Conservation (phyloP, 2,797 vertebrate genomes). For the Psittacula derbiana region DNA sequence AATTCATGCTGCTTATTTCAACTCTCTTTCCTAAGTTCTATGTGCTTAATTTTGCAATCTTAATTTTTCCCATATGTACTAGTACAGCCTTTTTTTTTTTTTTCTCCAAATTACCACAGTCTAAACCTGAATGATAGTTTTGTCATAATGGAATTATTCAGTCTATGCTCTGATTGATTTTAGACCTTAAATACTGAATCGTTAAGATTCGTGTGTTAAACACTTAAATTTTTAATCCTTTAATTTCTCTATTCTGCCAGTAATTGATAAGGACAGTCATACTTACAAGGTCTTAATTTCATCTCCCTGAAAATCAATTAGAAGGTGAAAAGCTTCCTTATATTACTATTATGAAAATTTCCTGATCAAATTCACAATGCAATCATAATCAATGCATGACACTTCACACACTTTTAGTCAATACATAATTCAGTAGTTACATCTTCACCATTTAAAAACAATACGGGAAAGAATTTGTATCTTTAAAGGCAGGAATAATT, state of each 20-base stretch:
- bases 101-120: slow-evolving; percentile 6
- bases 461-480: neutral
- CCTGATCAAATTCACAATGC: slow-evolving; percentile 58
- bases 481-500: slow-evolving; percentile 15
- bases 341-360: slow-evolving; percentile 67
- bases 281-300: slow-evolving; percentile 71
- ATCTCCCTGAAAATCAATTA: slow-evolving; percentile 68
- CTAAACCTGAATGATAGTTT: slow-evolving; percentile 64
- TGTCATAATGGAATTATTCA: slow-evolving; percentile 64
- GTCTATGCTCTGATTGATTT: slow-evolving; percentile 70
- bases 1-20: neutral
- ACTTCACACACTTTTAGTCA: slow-evolving; percentile 5
- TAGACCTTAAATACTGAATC: slow-evolving; percentile 65
- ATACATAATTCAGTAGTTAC: slow-evolving; percentile 60
- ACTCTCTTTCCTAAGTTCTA: neutral
- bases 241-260: slow-evolving; percentile 61
- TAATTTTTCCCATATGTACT: neutral
- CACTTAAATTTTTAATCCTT: slow-evolving; percentile 68
- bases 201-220: neutral
- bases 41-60: neutral
- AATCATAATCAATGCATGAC: slow-evolving; percentile 65
- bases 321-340: slow-evolving; percentile 63
- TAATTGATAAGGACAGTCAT: slow-evolving; percentile 64
- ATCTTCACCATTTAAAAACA: slow-evolving; percentile 30
- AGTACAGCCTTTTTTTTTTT: neutral